Evolutionary conservation across 1,140 invertebrate genomes (phyloP), one percentile per base, ranked within the genome.

Genomic region (Tetramorium parvispinum): DNA sequence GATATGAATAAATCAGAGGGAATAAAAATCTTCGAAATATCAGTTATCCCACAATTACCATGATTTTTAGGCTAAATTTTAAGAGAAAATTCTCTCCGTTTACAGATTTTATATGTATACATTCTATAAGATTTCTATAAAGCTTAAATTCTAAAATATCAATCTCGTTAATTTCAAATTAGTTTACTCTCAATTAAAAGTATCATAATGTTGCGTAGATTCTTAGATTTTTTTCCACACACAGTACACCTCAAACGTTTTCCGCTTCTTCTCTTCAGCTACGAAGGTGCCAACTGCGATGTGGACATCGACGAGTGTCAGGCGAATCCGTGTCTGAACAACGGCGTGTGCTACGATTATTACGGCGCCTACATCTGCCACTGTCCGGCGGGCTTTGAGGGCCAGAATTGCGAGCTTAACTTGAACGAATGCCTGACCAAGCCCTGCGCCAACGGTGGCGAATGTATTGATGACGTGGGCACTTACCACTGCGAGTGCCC

Each of bases 241-340:
- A 40, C n/a, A 10, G 1, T 13, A 32, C 43, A 57, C 70, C 21
- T 61, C 3, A 46, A 71, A 55, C 51, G 32, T 4, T 49, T 16
- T 51, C 13, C 3, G 3, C 77, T 46, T 61, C 7, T 46, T 32
- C 53, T 77, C 2, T 40, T 10, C 51, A 97, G 98, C 16, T 99
- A 98, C 94, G 96, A 96, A 76, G 98, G 98, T 18, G 91, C 94
- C 13, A 96, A 97, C 61, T 99, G 98, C 94, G 97, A 98, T 92
- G 95, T 96, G 2, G 98, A 99, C 93, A 97, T 98, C 79, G 97
- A 99, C 94, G 98, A 99, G 94, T 99, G 98, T 95, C 75, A 94
- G 8, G 94, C 95, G 43, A 96, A 96, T 89, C 97, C 98, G 0
- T 99, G 98, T 95, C 95, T 97, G 13, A 97, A 98, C 95, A 96